Conservation (phyloP, 2,888 invertebrate species). For the Ferrisia virgata region DNA sequence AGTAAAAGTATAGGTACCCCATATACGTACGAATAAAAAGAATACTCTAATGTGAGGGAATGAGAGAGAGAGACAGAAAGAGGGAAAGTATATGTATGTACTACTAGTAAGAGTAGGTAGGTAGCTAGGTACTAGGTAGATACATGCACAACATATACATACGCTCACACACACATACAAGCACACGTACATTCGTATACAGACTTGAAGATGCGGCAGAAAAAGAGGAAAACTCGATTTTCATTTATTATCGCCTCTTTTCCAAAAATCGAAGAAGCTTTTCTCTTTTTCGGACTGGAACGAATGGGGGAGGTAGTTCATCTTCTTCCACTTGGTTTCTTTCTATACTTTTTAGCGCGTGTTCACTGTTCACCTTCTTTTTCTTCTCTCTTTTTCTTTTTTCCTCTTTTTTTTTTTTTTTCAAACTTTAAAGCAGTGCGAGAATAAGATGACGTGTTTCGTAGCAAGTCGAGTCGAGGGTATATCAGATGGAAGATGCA, state of each 20-base stretch:
- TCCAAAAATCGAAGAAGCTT: slow-evolving; percentile 34
- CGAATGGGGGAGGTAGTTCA: neutral
- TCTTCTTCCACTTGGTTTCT: slow-evolving; percentile 27
- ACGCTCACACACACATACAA: neutral
- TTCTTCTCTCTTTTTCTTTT: neutral
- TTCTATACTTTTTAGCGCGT: neutral
- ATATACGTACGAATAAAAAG: too few relatives aligned
- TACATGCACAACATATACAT: neutral
- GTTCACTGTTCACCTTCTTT: too few relatives aligned
- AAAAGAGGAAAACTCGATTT: slow-evolving; percentile 42
- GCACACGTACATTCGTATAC: too few relatives aligned
- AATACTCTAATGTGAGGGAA: too few relatives aligned
- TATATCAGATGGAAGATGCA: neutral
- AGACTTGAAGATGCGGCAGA: neutral
- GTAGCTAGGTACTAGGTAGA: too few relatives aligned
- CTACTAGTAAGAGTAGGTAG: too few relatives aligned
- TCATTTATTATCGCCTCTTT: slow-evolving; percentile 45
- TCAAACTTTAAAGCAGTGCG: neutral
- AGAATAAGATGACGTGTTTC: neutral
- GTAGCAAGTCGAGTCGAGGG: neutral
- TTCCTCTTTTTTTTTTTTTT: neutral
- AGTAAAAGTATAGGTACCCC: too few relatives aligned
- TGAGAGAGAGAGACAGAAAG: neutral
- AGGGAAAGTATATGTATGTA: too few relatives aligned
- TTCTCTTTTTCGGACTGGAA: slow-evolving; percentile 26